phyloP scores from a whole-genome alignment of 2,113 vertebrate genomes.

The Reinhardtius hippoglossoides region DNA sequence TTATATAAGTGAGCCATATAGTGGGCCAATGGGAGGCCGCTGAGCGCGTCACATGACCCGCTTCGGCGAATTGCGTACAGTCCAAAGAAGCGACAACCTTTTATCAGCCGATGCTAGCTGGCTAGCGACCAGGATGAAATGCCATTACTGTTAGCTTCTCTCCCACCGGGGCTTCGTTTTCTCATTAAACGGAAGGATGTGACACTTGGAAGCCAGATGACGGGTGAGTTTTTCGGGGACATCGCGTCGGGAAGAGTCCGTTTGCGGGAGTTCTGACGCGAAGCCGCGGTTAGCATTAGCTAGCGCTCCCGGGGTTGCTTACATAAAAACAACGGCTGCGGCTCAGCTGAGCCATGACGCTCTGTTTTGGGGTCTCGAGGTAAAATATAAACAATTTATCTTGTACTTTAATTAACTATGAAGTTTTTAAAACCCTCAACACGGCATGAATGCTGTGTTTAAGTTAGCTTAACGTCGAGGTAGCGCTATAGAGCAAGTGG shows the following conservation, averaged over 20 bases:
- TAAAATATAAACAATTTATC: rapidly evolving
- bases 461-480: neutral
- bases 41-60: constrained; percentile 51
- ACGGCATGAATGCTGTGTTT: neutral
- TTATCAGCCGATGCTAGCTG: constrained; percentile 55
- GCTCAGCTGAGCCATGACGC: neutral
- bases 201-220: no score
- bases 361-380: neutral
- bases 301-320: constrained; percentile 35
- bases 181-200: no score
- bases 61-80: constrained; percentile 26
- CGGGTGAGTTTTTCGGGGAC: no score
- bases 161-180: neutral
- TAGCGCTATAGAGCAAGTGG: neutral
- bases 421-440: neutral
- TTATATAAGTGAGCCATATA: constrained; percentile 84
- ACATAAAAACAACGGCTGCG: constrained; percentile 47
- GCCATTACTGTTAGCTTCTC: neutral
- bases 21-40: constrained; percentile 47
- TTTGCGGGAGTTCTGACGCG: neutral
- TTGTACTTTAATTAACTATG: no score
- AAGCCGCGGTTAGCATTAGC: constrained; percentile 27
- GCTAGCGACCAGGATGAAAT: constrained; percentile 18
- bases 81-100: constrained; percentile 37
- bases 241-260: neutral